Conservation (phyloP, 2,113 vertebrate species). For the Echinops telfairi region DNA sequence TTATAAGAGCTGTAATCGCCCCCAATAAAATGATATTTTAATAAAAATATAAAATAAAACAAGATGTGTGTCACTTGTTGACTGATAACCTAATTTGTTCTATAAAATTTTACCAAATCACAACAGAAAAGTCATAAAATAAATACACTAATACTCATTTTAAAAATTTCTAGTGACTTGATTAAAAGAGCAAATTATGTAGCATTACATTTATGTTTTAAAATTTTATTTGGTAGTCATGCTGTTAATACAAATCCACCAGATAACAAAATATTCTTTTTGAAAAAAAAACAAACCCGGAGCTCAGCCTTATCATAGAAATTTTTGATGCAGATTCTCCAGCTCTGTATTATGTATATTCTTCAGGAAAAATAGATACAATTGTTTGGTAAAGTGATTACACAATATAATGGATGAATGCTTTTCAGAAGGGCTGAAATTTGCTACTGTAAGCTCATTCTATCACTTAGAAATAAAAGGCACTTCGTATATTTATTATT, state of each 20-base stretch:
- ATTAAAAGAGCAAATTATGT: neutral
- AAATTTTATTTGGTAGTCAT: neutral
- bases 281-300: neutral
- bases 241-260: constrained; percentile 2
- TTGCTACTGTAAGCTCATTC: neutral
- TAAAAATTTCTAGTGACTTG: neutral
- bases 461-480: neutral
- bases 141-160: no score
- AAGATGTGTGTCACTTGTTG: no score
- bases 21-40: no score
- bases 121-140: no score
- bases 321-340: constrained; percentile 2
- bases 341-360: neutral
- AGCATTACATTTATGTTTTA: neutral
- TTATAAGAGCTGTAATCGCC: no score
- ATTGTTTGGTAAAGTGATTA: neutral
- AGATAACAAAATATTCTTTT: constrained; percentile 33
- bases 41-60: no score
- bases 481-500: no score
- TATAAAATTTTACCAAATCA: no score
- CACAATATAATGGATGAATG: neutral
- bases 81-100: no score
- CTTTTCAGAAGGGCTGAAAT: neutral
- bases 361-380: neutral
- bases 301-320: neutral